Conservation (phyloP, 2,888 invertebrate species). For the Lingula anatina region DNA sequence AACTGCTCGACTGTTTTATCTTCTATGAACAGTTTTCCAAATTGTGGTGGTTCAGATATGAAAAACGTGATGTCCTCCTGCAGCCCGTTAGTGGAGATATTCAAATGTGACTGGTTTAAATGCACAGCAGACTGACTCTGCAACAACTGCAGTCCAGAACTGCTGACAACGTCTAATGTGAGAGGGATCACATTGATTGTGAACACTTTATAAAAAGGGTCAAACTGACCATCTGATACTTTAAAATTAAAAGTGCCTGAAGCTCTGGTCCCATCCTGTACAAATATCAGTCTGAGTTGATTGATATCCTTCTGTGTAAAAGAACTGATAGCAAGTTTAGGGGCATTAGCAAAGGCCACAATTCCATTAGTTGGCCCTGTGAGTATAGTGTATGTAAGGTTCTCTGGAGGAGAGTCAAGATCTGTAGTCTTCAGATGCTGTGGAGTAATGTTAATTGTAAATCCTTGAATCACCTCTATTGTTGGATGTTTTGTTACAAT, state of each 20-base stretch:
- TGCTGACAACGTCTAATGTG: conserved; percentile 57
- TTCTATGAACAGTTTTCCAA: conserved; percentile 78
- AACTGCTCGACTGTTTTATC: conserved; percentile 72
- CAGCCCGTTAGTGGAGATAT: conserved; percentile 79
- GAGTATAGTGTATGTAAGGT: conserved; percentile 79
- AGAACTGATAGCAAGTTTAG: conserved; percentile 67
- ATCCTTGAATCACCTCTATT: conserved; percentile 79
- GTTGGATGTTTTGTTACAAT: conserved; percentile 74
- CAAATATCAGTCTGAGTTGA: conserved; percentile 56
- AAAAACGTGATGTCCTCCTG: conserved; percentile 66
- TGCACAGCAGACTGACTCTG: conserved; percentile 82
- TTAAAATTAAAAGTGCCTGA: conserved; percentile 44
- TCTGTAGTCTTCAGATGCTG: conserved; percentile 77
- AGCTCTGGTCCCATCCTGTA: conserved; percentile 42
- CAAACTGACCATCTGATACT: conserved; percentile 77
- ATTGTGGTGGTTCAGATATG: conserved; percentile 71
- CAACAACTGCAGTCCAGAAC: conserved; percentile 56
- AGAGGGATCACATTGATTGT: conserved; percentile 80
- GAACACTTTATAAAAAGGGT: conserved; percentile 71
- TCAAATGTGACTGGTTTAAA: conserved; percentile 71
- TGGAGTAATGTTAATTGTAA: conserved; percentile 37
- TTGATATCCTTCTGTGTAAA: conserved; percentile 88
- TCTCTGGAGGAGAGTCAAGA: conserved; percentile 75
- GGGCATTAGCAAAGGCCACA: conserved; percentile 66
- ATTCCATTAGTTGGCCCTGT: conserved; percentile 64